Evolutionary conservation across 2,888 invertebrate species (phyloP).

Genomic region (Archips xylosteana): DNA sequence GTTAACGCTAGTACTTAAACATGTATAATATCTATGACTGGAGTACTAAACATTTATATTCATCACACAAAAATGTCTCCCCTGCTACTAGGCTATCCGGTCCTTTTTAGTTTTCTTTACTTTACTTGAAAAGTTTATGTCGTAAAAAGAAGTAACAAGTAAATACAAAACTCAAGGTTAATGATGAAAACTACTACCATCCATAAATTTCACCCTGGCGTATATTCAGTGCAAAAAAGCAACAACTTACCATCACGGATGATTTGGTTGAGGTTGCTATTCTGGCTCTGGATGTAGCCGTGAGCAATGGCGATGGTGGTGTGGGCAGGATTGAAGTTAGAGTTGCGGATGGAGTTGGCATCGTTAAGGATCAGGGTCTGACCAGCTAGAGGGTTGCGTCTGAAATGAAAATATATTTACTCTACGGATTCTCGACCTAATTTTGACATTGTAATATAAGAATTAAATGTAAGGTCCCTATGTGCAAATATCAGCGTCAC

Average conservation of each 20-base stretch:
- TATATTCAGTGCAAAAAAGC: neutral
- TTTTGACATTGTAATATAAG: too few relatives aligned
- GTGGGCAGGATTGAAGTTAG: constrained; percentile 18
- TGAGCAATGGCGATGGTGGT: constrained; percentile 10
- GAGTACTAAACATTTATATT: too few relatives aligned
- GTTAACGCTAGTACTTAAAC: too few relatives aligned
- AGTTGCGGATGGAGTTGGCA: constrained; percentile 9
- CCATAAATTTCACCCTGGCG: neutral
- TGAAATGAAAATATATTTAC: constrained; percentile 1
- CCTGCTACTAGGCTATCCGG: too few relatives aligned
- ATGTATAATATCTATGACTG: too few relatives aligned
- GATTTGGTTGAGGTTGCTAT: constrained; percentile 2
- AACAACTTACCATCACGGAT: constrained; percentile 12
- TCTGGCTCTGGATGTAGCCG: constrained; percentile 7
- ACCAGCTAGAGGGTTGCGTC: neutral
- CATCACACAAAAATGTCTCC: too few relatives aligned
- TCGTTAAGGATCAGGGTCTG: neutral
- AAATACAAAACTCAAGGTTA: too few relatives aligned
- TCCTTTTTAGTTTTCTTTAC: too few relatives aligned
- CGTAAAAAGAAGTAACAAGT: too few relatives aligned
- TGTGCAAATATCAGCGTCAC: neutral
- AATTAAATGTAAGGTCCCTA: too few relatives aligned
- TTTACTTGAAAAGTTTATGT: too few relatives aligned
- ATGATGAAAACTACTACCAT: too few relatives aligned
- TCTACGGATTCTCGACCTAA: neutral